Conservation (phyloP, 2,888 invertebrate genomes). For the Helleia helle region DNA sequence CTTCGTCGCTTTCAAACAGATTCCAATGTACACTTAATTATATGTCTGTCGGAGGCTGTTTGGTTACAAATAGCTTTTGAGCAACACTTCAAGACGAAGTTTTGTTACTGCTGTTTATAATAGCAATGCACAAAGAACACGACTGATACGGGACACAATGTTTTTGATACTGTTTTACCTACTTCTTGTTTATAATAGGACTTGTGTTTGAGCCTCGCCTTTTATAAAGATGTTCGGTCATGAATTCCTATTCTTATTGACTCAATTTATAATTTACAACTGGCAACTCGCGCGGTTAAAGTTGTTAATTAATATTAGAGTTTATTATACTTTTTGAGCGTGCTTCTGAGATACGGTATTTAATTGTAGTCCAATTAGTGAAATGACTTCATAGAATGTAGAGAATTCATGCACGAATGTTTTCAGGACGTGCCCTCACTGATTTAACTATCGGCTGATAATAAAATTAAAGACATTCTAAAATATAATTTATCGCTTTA, state of each 20-base stretch:
- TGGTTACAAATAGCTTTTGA: conserved; percentile 63
- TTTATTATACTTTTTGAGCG: conserved; percentile 20
- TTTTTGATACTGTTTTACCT: conserved; percentile 69
- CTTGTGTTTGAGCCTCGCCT: conserved; percentile 51
- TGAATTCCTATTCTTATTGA: conserved; percentile 34
- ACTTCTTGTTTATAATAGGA: conserved; percentile 49
- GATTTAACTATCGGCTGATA: neutral
- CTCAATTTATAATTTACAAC: conserved; percentile 18
- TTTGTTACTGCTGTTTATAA: conserved; percentile 58
- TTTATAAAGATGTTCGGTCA: conserved; percentile 46
- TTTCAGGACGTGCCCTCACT: conserved; percentile 11
- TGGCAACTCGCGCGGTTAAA: conserved; percentile 10
- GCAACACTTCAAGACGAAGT: conserved; percentile 69
- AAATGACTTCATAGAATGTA: conserved; percentile 15
- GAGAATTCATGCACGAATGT: conserved; percentile 44
- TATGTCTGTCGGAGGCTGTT: conserved; percentile 71
- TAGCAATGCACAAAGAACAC: conserved; percentile 67
- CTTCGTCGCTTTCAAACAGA: conserved; percentile 5
- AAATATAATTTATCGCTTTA: conserved; percentile 9
- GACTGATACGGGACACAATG: conserved; percentile 72
- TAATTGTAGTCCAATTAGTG: conserved; percentile 19
- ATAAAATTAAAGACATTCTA: neutral
- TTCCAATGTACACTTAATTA: conserved; percentile 53
- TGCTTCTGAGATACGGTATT: conserved; percentile 21
- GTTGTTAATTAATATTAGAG: conserved; percentile 7